Base-by-base conservation (phyloP, 2,113 vertebrate species). In the Bujurquina vittata region DNA sequence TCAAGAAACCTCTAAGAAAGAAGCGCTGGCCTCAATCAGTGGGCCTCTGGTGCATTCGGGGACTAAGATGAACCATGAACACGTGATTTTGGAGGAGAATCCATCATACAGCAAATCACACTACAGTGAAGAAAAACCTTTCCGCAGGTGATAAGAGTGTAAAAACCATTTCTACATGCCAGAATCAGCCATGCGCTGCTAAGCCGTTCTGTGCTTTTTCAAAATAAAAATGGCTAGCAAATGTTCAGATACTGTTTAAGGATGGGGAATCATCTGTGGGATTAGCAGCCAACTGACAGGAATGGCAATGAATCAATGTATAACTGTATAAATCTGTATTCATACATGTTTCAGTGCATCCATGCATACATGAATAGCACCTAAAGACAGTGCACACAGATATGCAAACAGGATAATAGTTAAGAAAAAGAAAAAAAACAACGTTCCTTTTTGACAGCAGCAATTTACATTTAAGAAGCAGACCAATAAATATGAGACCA, bases 91-190 rank as follows among this genome's bases (percentile, higher is more conserved):
- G 79, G 59, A 29, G 52, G 52, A 79, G 60, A 81, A 84, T 80
- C 84, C 49, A 84, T 91, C 55, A 75, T 75, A 85, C 22, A 57
- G 85, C 35, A 81, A 85, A 93, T 88, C 80, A 87, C 79, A 81
- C 61, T 26, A 73, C 49, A 85, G 81, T 65, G 58, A 85, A 18
- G 82, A 83, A 88, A 89, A 83, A 58, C 12, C 55, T 65, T 29
- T 81, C 59, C 37, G n/a, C 46, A 86, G 84, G 86, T 90, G 77
- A 79, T 80, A 77, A 58, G 61, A 22, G 35, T 74, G 59, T 69
- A 84, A 85, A 87, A 88, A 81, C 1, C 33, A 77, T 86, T 85
- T 87, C 37, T 75, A 59, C 85, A 63, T 23, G 22, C 29, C 56
- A 49, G 74, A 83, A 63, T 88, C 78, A 84, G 59, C 55, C 20